Conservation (phyloP, 35 echinoderm and acorn worm genomes). For the Amphiura filiformis region DNA sequence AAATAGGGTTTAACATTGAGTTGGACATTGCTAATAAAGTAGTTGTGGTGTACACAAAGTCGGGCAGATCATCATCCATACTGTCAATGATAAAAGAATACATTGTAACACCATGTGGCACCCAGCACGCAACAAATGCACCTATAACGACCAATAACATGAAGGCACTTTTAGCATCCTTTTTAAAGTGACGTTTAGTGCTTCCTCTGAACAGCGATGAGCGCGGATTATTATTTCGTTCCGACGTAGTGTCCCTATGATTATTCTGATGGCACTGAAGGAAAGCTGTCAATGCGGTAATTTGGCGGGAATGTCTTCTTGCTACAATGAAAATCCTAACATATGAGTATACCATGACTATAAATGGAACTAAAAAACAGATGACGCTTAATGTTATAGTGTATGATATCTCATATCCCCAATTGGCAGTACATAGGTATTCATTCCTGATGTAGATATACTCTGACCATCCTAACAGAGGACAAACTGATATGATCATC, state of each 20-base stretch:
- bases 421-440: conserved; percentile 61
- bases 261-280: neutral
- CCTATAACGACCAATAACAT: conserved; percentile 75
- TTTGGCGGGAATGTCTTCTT: conserved; percentile 38
- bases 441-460: conserved; percentile 49
- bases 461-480: conserved; percentile 57
- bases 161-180: conserved; percentile 57
- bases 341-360: conserved; percentile 62
- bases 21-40: conserved; percentile 70
- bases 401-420: conserved; percentile 47
- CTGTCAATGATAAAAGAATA: neutral
- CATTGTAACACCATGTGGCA: conserved; percentile 49
- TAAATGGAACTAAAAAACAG: conserved; percentile 36
- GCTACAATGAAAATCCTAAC: conserved; percentile 58
- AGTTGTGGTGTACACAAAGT: conserved; percentile 31
- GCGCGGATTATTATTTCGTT: neutral
- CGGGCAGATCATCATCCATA: conserved; percentile 6
- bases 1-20: conserved; percentile 71
- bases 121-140: conserved; percentile 70
- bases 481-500: conserved; percentile 39
- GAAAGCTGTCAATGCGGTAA: neutral
- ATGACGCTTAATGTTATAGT: conserved; percentile 12
- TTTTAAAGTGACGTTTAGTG: conserved; percentile 26
- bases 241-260: neutral
- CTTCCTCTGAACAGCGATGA: neutral